Base-by-base conservation (phyloP, 1,140 invertebrate genomes). In the Zaprionus davidi region DNA sequence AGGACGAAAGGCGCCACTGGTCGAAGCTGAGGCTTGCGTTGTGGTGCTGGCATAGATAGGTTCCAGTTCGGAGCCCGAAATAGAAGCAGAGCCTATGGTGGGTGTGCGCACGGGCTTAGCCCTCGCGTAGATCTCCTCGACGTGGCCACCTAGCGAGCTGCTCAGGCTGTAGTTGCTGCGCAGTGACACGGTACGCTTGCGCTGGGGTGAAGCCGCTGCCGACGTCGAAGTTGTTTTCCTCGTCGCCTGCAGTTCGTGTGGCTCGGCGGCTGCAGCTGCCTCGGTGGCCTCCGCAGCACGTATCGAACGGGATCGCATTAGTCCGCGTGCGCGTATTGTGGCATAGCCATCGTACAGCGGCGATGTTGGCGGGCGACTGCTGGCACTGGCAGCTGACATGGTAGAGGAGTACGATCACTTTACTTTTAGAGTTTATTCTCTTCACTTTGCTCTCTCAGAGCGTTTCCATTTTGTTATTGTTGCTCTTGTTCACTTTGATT, bases 311-410 rank as follows among this genome's bases (percentile, higher is more conserved):
- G 93, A 94, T 73, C 94, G 93, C 31, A 93, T 94, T 5, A 93
- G 36, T 2, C 92, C 92, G 9, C 92, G 78, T 12, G 95, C 94
- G 66, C 96, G 93, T 68, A 97, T 96, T 1, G 96, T 97, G 49
- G 96, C 96, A 93, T 97, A 97, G 46, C 96, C 96, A 92, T 97
- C 96, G 91, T 97, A 95, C 15, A 97, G 95, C 49, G 90, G 93
- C 93, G 76, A 93, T 87, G 69, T 88, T 71, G 72, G 93, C 88
- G 69, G 93, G 90, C 62, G 93, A 65, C 53, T 87, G 28, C 71
- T 79, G 55, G 90, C 49, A 17, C 90, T 92, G 38, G 90, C 78
- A 7, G 90, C 77, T 7, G 83, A 86, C 83, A 86, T 79, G 56
- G 60, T 34, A 11, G 31, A 11, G 31, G 31, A 3, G 26, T 5